Evolutionary conservation across 2,888 invertebrate genomes (phyloP), one percentile per base, ranked within the genome.

Genomic region (Syritta pipiens): DNA sequence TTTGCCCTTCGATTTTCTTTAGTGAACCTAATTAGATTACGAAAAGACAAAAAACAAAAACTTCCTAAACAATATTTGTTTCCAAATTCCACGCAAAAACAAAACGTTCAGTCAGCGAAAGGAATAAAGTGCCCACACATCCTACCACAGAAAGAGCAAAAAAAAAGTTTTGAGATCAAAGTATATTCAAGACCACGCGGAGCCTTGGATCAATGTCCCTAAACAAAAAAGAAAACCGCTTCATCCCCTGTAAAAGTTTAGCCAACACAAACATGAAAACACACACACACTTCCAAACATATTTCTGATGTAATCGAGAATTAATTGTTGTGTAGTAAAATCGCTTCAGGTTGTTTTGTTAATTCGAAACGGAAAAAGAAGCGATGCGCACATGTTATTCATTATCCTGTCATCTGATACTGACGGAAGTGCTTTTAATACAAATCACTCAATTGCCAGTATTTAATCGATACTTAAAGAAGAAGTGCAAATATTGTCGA

Each of bases 381-480:
- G 14, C 17, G 37, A 37, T 37, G 37, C 37, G 37, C 37, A 37
- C 37, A 37, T 17, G 37, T 17, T 14, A 37, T 37, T 37, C 37
- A 1, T 37, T 17, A 17, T 17, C 37, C 17, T 17, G 37, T 37
- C 37, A 37, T 17, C 37, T n/a, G n/a, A n/a, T n/a, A n/a, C 37
- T 37, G 17, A 37, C 37, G 37, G 17, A 17, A 37, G 7, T 37
- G 37, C 37, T 37, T 17, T 37, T 14, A 37, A 37, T 37, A 37
- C 37, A 37, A 37, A 37, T 37, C 37, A 17, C 37, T 37, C 37
- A 37, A 37, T 37, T 37, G 37, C 37, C 17, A 37, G 37, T 17
- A 14, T 37, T 37, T 37, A 37, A 37, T 37, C 37, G 37, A 37
- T 37, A 37, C 19, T 17, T 6, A 35, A 35, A 35, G 12, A 35